Conservation (phyloP, 2,797 vertebrate species). For the Sebastes nivosus region DNA sequence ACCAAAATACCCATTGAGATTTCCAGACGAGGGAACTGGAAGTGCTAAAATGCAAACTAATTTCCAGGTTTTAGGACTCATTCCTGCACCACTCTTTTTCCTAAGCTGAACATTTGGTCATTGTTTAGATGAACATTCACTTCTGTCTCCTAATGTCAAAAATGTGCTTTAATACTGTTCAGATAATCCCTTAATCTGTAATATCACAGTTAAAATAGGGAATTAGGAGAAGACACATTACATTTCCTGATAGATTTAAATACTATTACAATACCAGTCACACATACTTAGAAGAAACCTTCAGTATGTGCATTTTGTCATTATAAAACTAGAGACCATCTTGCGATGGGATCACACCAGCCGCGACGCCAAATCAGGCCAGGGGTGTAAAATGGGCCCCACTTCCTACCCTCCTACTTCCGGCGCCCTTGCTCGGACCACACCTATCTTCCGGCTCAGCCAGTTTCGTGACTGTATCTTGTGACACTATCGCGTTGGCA, state of each 20-base stretch:
- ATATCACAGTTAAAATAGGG: background rate
- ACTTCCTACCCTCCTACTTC: background rate
- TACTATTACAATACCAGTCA: background rate
- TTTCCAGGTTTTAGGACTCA: too few species aligned
- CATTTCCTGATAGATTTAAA: background rate
- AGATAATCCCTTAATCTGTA: constrained; percentile 5
- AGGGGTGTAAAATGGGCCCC: background rate
- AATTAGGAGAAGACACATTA: background rate
- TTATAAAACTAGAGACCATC: background rate
- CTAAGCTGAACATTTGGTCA: background rate
- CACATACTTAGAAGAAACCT: background rate
- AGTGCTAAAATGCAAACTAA: too few species aligned
- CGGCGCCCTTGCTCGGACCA: background rate
- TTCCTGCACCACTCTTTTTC: background rate
- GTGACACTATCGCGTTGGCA: background rate
- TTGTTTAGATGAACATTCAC: background rate
- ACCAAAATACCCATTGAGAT: background rate
- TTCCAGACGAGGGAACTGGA: too few species aligned
- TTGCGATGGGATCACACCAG: background rate
- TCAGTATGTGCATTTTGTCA: background rate
- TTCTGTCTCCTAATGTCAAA: background rate
- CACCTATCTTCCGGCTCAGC: background rate
- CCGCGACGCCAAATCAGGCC: background rate
- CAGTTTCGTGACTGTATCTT: background rate
- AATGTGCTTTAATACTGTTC: background rate